Evolutionary conservation across 2,797 vertebrate genomes (phyloP), one percentile per base, ranked within the genome.

Genomic region (Heterohyrax brucei): DNA sequence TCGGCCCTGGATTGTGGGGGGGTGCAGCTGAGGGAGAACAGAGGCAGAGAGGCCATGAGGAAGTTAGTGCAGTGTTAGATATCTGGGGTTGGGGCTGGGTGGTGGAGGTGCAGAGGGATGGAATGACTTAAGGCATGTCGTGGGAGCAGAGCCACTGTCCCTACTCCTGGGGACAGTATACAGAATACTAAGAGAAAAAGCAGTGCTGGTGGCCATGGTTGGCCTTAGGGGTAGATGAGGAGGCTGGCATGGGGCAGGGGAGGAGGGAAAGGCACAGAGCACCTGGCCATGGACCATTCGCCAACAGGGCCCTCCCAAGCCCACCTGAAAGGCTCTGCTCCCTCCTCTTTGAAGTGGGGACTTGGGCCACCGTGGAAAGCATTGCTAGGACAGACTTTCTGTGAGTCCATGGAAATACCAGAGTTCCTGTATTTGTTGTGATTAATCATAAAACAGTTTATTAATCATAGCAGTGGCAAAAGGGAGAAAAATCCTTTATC

Each of bases 401-500:
- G 2, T 39, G 44, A 13, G 48, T 53, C 22, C 33, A 1, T 13
- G 14, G 24, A 46, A 70, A 13, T 78, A 33, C 83, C 13, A 5
- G 46, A 44, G 19, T 56, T 72, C 48, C 87, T 22, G 0, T 9
- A 21, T 92, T 30, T 53, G 81, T 39, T 18, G 14, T 62, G 44
- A n/a, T 48, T 24, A 5, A 68, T 94, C 48, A 77, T 5, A 24
- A 0, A 10, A 10, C 5, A 6, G 6, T 44, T 80, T 68, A 10
- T 62, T 30, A 78, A 53, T 89, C 77, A 44, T 46, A 22, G 82
- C 56, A 72, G 39, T n/a, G 44, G 33, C 75, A 50, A 53, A 78
- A 68, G 53, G 62, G 39, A 18, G 22, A n/a, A 7, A 0, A 0
- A 50, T 48, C 33, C 4, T 76, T 22, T 26, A 21, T 22, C 21